A percentile compares a stretch with the other conserved stretches of the same genome.
These are phyloP conservation scores for Periophthalmus modestus DNA, from an alignment of 2,113 vertebrate genomes.

Conservation along the genomic window DNA sequence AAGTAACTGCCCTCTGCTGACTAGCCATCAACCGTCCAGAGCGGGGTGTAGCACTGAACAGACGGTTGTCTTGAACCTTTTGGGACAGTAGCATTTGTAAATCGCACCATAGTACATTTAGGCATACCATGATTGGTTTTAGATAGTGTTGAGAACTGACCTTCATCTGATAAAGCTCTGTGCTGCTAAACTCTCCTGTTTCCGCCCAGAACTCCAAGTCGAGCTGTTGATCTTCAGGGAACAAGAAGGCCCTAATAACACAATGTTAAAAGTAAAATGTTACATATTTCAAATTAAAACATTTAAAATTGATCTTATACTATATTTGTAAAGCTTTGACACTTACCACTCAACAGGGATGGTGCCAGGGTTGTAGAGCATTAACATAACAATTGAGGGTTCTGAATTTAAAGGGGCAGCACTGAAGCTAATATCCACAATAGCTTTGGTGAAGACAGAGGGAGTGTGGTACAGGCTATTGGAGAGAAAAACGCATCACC, in stretches of 20 bases:
- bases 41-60: conserved; percentile 84
- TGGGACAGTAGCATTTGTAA: background rate
- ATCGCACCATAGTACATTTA: background rate
- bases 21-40: conserved; percentile 83
- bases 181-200: conserved; percentile 75
- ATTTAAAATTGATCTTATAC: background rate
- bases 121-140: background rate
- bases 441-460: conserved; percentile 76
- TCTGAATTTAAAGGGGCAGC: conserved; percentile 80
- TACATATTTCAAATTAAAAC: background rate
- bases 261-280: background rate
- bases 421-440: conserved; percentile 88
- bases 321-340: background rate
- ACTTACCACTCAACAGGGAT: conserved; percentile 86
- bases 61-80: conserved; percentile 78
- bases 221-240: conserved; percentile 88
- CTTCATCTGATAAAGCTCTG: conserved; percentile 85
- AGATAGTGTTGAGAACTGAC: conserved; percentile 27
- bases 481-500: background rate
- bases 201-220: conserved; percentile 87
- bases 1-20: conserved; percentile 80
- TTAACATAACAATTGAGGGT: conserved; percentile 78
- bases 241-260: conserved; percentile 83
- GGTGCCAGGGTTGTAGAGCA: conserved; percentile 83
- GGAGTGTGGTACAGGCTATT: conserved; percentile 74